A percentile compares a stretch with the other conserved stretches of the same genome.
phyloP scores from a whole-genome alignment of 2,113 vertebrate species.

The Eleginops maclovinus region DNA sequence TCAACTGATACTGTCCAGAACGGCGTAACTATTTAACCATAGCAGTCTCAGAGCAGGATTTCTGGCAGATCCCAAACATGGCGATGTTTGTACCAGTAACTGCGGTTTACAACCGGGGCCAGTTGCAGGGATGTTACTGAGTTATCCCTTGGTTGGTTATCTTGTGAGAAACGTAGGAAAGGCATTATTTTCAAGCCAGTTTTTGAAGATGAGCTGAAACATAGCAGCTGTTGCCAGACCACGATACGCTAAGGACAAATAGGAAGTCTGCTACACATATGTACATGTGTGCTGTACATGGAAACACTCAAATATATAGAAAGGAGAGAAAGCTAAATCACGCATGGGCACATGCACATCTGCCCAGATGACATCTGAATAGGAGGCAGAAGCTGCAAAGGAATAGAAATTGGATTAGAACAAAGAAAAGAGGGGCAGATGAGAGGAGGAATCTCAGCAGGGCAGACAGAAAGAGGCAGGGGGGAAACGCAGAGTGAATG shows the following conservation, averaged over 20 bases:
- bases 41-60: slow-evolving; percentile 46
- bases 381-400: not conserved
- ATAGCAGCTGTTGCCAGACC: slow-evolving; percentile 11
- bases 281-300: not conserved
- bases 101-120: slow-evolving; percentile 52
- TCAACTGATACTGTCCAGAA: slow-evolving; percentile 47
- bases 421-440: not conserved
- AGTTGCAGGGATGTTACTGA: slow-evolving; percentile 52
- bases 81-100: slow-evolving; percentile 29
- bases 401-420: not conserved
- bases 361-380: not conserved
- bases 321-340: not conserved
- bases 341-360: not conserved
- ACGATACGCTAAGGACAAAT: not conserved
- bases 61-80: slow-evolving; percentile 49
- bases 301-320: too few relatives aligned
- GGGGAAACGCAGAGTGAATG: not conserved
- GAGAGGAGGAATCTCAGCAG: not conserved
- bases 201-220: slow-evolving; percentile 27
- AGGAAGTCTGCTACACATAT: not conserved
- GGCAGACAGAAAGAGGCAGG: not conserved
- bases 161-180: slow-evolving; percentile 32
- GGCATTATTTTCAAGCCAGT: slow-evolving; percentile 19
- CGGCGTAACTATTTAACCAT: slow-evolving; percentile 49
- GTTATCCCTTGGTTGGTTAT: slow-evolving; percentile 45